These are phyloP conservation scores for Heterotilapia buettikoferi DNA, from an alignment of 2,113 vertebrate genomes.

Conservation along the genomic window DNA sequence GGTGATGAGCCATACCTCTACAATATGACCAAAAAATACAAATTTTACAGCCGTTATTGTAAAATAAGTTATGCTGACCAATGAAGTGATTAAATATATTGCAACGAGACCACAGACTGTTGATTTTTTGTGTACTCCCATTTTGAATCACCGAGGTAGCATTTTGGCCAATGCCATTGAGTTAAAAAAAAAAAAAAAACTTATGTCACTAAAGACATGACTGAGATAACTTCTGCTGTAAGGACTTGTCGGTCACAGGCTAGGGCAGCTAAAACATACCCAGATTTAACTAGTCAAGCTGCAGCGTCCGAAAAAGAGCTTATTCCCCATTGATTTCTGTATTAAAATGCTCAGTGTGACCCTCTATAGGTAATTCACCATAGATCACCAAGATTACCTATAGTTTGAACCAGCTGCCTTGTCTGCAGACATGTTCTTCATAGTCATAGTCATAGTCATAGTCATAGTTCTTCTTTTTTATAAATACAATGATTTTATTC, in stretches of 20 bases:
- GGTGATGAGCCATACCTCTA: neutral
- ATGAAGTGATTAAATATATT: neutral
- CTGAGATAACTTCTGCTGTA: neutral
- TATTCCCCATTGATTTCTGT: neutral
- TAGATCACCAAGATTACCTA: no score
- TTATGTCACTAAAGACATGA: neutral
- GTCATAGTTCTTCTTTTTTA: neutral
- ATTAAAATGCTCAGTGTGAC: neutral
- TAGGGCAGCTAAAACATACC: neutral
- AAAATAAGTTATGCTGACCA: neutral
- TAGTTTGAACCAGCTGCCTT: neutral
- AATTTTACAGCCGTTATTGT: neutral
- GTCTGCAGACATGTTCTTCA: neutral
- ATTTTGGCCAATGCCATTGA: neutral
- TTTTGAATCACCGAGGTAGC: neutral
- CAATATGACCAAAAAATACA: neutral
- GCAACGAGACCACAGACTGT: neutral
- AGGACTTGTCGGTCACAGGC: neutral
- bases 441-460: neutral
- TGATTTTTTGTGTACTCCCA: neutral
- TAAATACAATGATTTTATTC: neutral
- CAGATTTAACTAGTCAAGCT: neutral
- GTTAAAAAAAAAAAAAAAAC: accelerated
- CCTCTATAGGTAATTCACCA: no score
- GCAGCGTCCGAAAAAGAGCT: neutral